Base-by-base conservation (phyloP, 2,113 vertebrate species). In the Paedocypris sp. region DNA sequence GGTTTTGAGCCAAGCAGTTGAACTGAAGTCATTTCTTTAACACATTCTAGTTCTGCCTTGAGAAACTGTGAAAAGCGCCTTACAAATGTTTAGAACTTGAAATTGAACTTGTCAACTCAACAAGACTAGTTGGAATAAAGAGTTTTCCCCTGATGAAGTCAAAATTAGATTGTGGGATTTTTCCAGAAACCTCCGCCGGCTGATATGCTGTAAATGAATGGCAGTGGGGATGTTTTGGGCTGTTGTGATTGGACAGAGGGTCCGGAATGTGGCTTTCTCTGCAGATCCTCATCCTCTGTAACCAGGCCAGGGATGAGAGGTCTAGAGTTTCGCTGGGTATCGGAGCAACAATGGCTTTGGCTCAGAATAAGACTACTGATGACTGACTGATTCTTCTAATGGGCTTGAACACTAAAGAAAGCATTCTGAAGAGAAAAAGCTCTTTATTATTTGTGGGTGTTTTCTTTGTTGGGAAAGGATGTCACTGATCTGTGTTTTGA, bases 201-300 rank as follows among this genome's bases (percentile, higher is more conserved):
- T n/a, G 46, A 51, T 39, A 11, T 15, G 38, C 18, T n/a, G n/a
- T 38, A 23, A 38, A 49, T n/a, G 12, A 28, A 13, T 13, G 4
- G 3, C 45, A 19, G 15, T 25, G 43, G 22, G 3, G 26, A 38
- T 51, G 18, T 7, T 35, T 50, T 11, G 23, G 19, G 2, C 11
- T 12, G 39, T 20, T 9, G 42, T 13, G 11, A 39, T 42, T 39
- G 36, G 7, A 5, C 7, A 28, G 28, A 29, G 46, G 10, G 45
- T 47, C 8, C 49, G 61, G 53, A 64, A 64, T 69, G 60, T 41
- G 52, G 19, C 43, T 54, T 46, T 54, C 25, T 60, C n/a, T 16
- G 6, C 23, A 16, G 42, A 46, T 60, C 36, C 20, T 46, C 29
- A 26, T 69, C 47, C 41, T 33, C 6, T 43, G 12, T 43, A 29